Percentiles rank a stretch among this genome's conserved stretches.
Evolutionary conservation across 2,113 vertebrate species (phyloP).

Genomic region (Poicephalus gulielmi): DNA sequence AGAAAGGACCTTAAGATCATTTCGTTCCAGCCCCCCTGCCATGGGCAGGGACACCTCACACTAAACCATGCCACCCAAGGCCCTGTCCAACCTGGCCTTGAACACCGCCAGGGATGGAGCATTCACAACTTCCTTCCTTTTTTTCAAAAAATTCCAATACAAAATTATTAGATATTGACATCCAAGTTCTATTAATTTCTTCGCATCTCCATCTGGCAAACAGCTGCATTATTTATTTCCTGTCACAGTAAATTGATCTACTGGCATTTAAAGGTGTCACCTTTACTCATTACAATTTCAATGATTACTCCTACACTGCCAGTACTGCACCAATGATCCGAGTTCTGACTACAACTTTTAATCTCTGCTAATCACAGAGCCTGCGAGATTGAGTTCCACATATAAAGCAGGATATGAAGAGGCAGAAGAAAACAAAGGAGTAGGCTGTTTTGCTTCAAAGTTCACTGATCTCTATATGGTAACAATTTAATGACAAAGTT

Average conservation of each 20-base stretch:
- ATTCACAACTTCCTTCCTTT: background rate
- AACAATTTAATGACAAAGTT: background rate
- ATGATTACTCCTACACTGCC: background rate
- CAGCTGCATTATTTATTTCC: slow-evolving; percentile 20
- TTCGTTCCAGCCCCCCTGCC: too few relatives aligned
- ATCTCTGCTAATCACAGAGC: background rate
- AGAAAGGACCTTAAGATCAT: too few relatives aligned
- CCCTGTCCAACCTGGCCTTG: too few relatives aligned
- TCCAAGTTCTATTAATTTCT: background rate
- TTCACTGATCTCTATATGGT: background rate
- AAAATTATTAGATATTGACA: slow-evolving; percentile 6
- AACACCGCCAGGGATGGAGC: too few relatives aligned
- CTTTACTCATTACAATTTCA: slow-evolving; percentile 25
- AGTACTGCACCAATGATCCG: background rate
- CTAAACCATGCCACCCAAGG: too few relatives aligned
- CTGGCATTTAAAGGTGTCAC: slow-evolving; percentile 14
- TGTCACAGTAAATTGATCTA: slow-evolving; percentile 21
- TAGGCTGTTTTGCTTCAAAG: background rate
- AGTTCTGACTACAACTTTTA: background rate
- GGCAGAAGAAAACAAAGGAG: background rate
- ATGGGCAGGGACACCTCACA: too few relatives aligned
- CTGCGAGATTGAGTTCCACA: background rate
- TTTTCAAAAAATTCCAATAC: background rate
- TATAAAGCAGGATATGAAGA: background rate
- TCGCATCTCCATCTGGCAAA: background rate